Conservation (phyloP, 2,797 vertebrate species). For the Molossus molossus region DNA sequence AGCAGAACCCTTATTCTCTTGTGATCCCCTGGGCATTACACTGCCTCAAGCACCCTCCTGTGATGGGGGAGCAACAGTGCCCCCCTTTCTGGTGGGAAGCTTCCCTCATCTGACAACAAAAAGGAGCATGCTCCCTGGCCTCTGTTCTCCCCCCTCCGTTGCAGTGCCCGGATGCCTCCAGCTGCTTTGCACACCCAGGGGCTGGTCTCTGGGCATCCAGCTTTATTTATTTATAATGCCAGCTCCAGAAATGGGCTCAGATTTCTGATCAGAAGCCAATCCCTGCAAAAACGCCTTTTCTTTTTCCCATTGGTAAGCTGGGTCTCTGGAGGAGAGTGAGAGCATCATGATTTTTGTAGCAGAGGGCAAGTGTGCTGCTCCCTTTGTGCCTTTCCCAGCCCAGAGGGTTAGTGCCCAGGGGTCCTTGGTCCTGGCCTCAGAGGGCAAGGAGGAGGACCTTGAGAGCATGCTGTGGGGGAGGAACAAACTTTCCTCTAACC, state of each 20-base stretch:
- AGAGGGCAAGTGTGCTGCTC: not conserved
- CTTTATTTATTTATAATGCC: not conserved
- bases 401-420: not conserved
- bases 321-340: not conserved
- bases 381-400: not conserved
- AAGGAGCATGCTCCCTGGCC: not conserved
- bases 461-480: not conserved
- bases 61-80: not conserved
- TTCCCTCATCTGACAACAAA: not conserved
- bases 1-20: not conserved
- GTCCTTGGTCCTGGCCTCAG: not conserved
- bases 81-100: rapidly evolving
- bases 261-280: not conserved
- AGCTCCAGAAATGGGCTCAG: not conserved
- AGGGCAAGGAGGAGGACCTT: not conserved
- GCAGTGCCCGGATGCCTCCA: not conserved
- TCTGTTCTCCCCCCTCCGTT: not conserved
- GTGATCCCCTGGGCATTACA: not conserved
- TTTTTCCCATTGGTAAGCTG: not conserved
- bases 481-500: not conserved
- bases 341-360: not conserved
- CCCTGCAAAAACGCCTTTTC: not conserved
- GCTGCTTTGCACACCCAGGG: not conserved
- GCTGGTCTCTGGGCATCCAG: not conserved
- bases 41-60: not conserved